Percentiles rank a stretch among this genome's conserved stretches.
These are phyloP conservation scores for Trissoscelio sp. DNA, from an alignment of 2,888 invertebrate genomes.

Conservation along the genomic window DNA sequence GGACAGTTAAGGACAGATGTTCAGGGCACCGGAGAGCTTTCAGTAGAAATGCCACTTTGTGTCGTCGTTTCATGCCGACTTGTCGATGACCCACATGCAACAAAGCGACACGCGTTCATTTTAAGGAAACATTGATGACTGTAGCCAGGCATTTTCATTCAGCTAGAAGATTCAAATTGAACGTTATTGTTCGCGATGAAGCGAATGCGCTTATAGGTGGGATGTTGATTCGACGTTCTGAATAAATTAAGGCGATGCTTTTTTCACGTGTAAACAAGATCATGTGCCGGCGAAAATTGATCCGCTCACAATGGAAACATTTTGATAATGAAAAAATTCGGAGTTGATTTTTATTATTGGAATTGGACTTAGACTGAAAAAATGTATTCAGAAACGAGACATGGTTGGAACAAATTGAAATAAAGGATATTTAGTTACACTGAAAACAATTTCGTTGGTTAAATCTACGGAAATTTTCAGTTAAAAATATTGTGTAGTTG, in stretches of 20 bases:
- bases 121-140: slow-evolving; percentile 60
- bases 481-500: too few relatives aligned
- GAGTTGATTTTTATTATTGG: too few relatives aligned
- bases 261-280: slow-evolving; percentile 39
- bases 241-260: slow-evolving; percentile 50
- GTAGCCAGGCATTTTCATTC: slow-evolving; percentile 53
- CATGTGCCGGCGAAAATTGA: slow-evolving; percentile 34
- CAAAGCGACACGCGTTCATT: slow-evolving; percentile 57
- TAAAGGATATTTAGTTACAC: too few relatives aligned
- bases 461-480: too few relatives aligned
- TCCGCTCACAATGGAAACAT: slow-evolving; percentile 31
- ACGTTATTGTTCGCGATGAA: slow-evolving; percentile 57
- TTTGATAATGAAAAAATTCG: slow-evolving; percentile 36
- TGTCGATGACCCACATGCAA: slow-evolving; percentile 67
- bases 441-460: too few relatives aligned
- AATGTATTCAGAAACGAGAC: too few relatives aligned
- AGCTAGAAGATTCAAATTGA: slow-evolving; percentile 52
- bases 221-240: slow-evolving; percentile 38
- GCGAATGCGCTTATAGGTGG: slow-evolving; percentile 52
- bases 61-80: slow-evolving; percentile 53
- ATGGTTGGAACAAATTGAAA: too few relatives aligned
- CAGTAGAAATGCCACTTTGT: slow-evolving; percentile 67
- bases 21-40: slow-evolving; percentile 64
- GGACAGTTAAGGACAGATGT: slow-evolving; percentile 68
- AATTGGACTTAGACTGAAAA: too few relatives aligned